A percentile compares a stretch with the other conserved stretches of the same genome.
Conservation (phyloP, 2,797 vertebrate species). For the Sebastes elongatus region DNA sequence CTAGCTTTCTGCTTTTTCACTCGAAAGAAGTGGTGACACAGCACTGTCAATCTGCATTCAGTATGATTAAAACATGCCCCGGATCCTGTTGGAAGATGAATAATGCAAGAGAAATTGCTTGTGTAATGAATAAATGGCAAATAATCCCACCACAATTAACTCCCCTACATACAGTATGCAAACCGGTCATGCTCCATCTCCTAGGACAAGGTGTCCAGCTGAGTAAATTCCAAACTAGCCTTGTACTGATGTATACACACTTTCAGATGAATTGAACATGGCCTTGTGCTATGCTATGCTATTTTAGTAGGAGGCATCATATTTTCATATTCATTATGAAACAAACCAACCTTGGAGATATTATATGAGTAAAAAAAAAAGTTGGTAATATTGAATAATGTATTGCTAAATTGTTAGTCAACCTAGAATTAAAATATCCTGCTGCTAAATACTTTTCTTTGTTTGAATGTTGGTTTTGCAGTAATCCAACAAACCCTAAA, state of each 20-base stretch:
- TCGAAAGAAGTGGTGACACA: conserved; percentile 73
- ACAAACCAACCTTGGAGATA: conserved; percentile 1
- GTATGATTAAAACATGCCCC: conserved; percentile 81
- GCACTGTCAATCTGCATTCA: conserved; percentile 77
- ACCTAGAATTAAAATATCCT: neutral
- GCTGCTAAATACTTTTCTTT: neutral
- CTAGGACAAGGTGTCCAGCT: conserved; percentile 63
- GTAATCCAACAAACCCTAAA: neutral
- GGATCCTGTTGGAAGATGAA: conserved; percentile 77
- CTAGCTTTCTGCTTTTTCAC: conserved; percentile 63
- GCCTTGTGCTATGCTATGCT: neutral
- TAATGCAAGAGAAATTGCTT: conserved; percentile 81
- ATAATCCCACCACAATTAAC: conserved; percentile 80
- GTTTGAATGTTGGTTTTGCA: neutral
- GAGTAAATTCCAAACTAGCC: conserved; percentile 50
- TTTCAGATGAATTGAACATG: conserved; percentile 7
- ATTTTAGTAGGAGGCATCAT: conserved; percentile 7
- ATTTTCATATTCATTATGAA: conserved; percentile 11
- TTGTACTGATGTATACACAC: conserved; percentile 24
- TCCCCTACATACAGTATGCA: conserved; percentile 67
- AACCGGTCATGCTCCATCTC: conserved; percentile 67
- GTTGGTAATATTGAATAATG: conserved; percentile 3
- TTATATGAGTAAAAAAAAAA: neutral
- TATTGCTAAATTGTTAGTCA: conserved; percentile 3
- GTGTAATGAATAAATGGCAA: conserved; percentile 82